These are phyloP conservation scores for Ernsta delagoae DNA, from an alignment of 2,888 invertebrate genomes.

Conservation along the genomic window DNA sequence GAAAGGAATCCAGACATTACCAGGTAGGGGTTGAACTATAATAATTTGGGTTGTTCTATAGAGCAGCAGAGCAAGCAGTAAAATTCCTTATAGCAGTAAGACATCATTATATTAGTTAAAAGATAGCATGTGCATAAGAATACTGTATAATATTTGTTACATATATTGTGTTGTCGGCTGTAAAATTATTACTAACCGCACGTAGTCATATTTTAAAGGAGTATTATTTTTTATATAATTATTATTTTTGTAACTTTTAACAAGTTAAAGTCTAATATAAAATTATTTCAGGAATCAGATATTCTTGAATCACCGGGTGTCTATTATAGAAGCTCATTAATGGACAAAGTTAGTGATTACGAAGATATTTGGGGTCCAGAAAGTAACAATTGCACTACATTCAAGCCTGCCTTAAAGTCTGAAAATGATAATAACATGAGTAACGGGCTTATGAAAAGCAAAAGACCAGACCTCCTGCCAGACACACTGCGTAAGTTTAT, in stretches of 20 bases:
- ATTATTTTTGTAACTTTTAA: neutral
- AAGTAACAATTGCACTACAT: slow-evolving; percentile 76
- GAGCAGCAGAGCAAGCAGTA: slow-evolving; percentile 18
- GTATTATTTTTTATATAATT: too few species aligned
- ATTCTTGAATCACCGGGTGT: slow-evolving; percentile 92
- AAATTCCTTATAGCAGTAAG: slow-evolving; percentile 8
- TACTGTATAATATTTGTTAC: slow-evolving; percentile 11
- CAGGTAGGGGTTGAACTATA: slow-evolving; percentile 76
- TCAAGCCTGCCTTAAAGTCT: slow-evolving; percentile 69
- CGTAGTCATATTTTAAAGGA: slow-evolving; percentile 37
- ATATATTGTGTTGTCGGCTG: slow-evolving; percentile 43
- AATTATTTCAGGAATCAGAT: slow-evolving; percentile 87
- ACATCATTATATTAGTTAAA: slow-evolving; percentile 2
- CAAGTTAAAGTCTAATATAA: neutral
- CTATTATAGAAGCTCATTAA: slow-evolving; percentile 93
- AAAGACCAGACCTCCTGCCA: slow-evolving; percentile 86
- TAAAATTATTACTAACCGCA: slow-evolving; percentile 61
- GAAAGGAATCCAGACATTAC: slow-evolving; percentile 89
- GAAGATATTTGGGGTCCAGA: slow-evolving; percentile 96
- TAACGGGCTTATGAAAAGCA: slow-evolving; percentile 81
- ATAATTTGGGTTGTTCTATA: slow-evolving; percentile 7
- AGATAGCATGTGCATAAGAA: slow-evolving; percentile 33
- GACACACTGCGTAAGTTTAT: slow-evolving; percentile 83
- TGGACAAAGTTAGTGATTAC: slow-evolving; percentile 97
- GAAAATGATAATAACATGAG: slow-evolving; percentile 72